Evolutionary conservation across 2,797 vertebrate genomes (phyloP).

Genomic region (Halcyon smyrnensis): DNA sequence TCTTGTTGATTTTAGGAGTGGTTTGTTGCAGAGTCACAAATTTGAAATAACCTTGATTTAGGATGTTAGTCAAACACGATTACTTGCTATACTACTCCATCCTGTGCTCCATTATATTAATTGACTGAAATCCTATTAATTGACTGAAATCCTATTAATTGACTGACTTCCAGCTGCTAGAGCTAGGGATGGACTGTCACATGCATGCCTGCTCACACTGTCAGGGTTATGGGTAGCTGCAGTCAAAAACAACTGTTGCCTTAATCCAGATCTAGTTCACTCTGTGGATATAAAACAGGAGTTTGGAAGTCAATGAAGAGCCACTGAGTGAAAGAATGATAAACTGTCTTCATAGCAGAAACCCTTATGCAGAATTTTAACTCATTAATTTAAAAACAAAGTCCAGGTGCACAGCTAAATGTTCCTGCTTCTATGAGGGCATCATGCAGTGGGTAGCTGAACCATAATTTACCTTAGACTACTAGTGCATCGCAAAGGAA

Average conservation of each 20-base stretch:
- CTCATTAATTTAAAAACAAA: neutral
- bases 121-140: neutral
- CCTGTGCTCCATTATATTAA: neutral
- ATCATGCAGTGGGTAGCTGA: neutral
- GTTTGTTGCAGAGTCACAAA: neutral
- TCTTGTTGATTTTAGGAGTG: neutral
- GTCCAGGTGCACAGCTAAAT: neutral
- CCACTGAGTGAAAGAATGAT: neutral
- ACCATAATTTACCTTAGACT: neutral
- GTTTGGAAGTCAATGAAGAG: neutral
- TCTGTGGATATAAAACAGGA: neutral
- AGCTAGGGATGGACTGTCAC: neutral
- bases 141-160: neutral
- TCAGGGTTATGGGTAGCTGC: accelerated
- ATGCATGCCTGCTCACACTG: accelerated
- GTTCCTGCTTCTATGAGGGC: accelerated
- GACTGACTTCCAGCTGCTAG: neutral
- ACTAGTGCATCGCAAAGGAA: neutral
- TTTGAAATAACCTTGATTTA: neutral
- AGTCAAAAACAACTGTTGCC: neutral
- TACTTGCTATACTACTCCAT: neutral
- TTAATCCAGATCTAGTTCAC: neutral
- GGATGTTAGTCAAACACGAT: too few relatives aligned
- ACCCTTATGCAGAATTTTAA: neutral
- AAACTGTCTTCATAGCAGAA: neutral